These are phyloP conservation scores for Hozukius guyotensis DNA, from an alignment of 2,797 vertebrate species.

Conservation along the genomic window DNA sequence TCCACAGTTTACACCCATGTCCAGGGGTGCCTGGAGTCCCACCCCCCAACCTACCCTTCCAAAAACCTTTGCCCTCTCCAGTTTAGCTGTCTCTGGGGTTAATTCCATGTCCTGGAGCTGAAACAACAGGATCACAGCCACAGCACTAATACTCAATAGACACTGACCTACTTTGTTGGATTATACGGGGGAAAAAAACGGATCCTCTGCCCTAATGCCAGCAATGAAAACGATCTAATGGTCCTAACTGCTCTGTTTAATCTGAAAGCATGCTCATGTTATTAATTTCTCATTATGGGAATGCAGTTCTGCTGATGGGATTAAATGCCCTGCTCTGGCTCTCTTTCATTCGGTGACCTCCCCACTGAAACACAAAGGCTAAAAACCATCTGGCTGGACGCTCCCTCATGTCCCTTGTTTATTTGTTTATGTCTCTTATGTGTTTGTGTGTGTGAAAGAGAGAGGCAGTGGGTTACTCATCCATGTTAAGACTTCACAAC, in stretches of 20 bases:
- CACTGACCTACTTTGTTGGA: constrained; percentile 87
- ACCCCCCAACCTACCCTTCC: constrained; percentile 69
- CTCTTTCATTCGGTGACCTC: constrained; percentile 74
- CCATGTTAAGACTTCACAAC: constrained; percentile 29
- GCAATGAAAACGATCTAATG: constrained; percentile 87
- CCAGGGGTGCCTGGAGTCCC: constrained; percentile 62
- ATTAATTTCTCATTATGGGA: constrained; percentile 88
- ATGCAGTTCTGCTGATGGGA: constrained; percentile 84
- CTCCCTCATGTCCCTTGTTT: constrained; percentile 64
- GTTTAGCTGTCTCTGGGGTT: constrained; percentile 81
- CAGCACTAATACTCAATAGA: constrained; percentile 87
- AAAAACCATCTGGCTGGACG: constrained; percentile 77
- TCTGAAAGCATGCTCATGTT: constrained; percentile 85
- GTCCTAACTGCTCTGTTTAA: constrained; percentile 85
- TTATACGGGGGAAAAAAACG: constrained; percentile 75
- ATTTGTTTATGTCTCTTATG: constrained; percentile 62
- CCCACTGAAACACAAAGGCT: constrained; percentile 63
- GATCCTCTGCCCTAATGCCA: constrained; percentile 84
- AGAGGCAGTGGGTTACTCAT: constrained; percentile 36
- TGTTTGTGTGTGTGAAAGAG: constrained; percentile 12
- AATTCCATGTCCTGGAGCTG: constrained; percentile 84
- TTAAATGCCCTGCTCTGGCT: constrained; percentile 76
- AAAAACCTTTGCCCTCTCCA: constrained; percentile 82
- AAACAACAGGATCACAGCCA: constrained; percentile 87
- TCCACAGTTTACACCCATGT: constrained; percentile 63